Evolutionary conservation across 2,113 vertebrate species (phyloP).

Genomic region (Microtus oregoni): DNA sequence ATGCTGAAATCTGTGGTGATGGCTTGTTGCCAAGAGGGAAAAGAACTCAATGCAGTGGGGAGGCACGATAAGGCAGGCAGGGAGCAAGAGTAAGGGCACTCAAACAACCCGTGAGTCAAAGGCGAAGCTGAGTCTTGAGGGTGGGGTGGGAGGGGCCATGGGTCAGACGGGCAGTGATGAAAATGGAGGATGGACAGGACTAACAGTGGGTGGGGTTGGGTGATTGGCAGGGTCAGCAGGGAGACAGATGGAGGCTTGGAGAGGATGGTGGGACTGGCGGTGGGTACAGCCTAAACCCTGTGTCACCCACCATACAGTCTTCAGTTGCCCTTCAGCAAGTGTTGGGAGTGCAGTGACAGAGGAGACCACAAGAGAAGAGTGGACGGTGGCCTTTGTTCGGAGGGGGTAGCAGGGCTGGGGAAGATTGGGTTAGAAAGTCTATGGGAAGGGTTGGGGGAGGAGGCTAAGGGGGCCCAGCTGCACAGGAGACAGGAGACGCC

Average conservation of each 20-base stretch:
- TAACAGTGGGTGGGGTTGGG: not conserved
- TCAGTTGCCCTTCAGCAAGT: not conserved
- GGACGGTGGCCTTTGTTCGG: no score
- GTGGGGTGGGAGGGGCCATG: not conserved
- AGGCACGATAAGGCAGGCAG: no score
- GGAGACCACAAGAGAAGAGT: not conserved
- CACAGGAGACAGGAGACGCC: no score
- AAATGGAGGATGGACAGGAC: no score
- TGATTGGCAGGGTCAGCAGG: no score
- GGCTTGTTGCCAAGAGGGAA: not conserved
- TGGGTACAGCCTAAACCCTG: no score
- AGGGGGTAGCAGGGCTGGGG: not conserved
- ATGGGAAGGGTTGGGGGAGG: not conserved
- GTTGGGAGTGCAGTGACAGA: not conserved
- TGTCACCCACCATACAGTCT: not conserved
- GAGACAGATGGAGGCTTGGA: not conserved
- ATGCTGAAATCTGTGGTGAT: fast-evolving
- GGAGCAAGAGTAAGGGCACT: no score
- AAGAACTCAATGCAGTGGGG: not conserved
- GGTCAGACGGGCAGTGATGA: not conserved
- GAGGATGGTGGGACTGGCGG: not conserved
- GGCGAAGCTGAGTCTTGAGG: no score
- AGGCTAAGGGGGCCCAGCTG: no score
- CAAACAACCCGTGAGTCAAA: not conserved
- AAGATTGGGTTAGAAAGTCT: no score